Base-by-base conservation (phyloP, 1,140 invertebrate genomes). In the Drosophila oshimai region DNA sequence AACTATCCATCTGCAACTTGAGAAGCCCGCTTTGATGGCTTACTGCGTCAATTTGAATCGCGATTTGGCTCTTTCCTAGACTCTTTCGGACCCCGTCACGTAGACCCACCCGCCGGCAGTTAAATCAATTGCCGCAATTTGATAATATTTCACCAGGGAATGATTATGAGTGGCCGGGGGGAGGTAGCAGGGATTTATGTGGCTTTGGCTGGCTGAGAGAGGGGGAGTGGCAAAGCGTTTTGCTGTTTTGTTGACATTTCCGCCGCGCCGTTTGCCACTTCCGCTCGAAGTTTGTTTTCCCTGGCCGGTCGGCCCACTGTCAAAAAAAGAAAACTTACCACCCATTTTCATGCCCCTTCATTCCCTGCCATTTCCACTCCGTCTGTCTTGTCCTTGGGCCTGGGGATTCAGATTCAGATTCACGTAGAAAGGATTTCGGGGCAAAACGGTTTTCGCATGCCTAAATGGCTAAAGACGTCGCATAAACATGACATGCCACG, bases 81-180 rank as follows among this genome's bases (percentile, higher is more conserved):
- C 50, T n/a, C n/a, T n/a, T n/a, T n/a, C 57, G 57, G 62, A 36
- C 46, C 39, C 67, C 61, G 39, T 80, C 64, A 69, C 62, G 76
- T 62, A 74, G 46, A 57, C 71, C 81, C 76, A 57, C 71, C 81
- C 76, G 49, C 64, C 74, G 80, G 80, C 81, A 57, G 72, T 80
- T 84, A 84, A 84, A 84, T 84, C 80, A 84, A 84, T 87, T 84
- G 80, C 80, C 71, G 73, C 76, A 81, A 84, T 86, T 86, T 86
- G 76, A 86, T 86, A 86, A 86, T 86, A 87, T 86, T 86, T 87
- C 80, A 87, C 72, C 80, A 60, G 80, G 80, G 81, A 86, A 86
- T 86, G 72, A 86, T 86, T 86, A 87, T 80, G 67, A 80, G 55
- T 62, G 51, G 67, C 41, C 41, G 31, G 41, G 37, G 26, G 44